Conservation (phyloP, 2,797 vertebrate species). For the Ctenosaura bakeri region DNA sequence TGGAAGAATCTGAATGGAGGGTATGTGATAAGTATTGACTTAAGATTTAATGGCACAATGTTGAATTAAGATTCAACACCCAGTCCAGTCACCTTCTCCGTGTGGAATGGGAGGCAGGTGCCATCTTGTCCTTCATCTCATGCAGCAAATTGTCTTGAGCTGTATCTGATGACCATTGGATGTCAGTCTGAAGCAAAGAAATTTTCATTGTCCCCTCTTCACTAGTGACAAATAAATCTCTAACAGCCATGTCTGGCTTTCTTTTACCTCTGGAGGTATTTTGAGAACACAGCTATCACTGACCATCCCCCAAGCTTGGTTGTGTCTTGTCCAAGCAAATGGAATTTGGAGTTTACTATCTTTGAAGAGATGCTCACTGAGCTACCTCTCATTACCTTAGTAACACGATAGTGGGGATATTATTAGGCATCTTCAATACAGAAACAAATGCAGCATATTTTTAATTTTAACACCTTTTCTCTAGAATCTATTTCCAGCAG, state of each 20-base stretch:
- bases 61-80: neutral
- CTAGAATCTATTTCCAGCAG: slow-evolving; percentile 9
- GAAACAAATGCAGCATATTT: slow-evolving; percentile 21
- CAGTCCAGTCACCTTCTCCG: neutral
- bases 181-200: neutral
- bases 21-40: no score
- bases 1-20: no score
- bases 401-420: neutral
- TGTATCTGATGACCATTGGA: neutral
- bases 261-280: slow-evolving; percentile 15
- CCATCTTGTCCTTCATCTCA: neutral
- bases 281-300: slow-evolving; percentile 3
- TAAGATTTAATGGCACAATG: neutral
- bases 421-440: neutral
- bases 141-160: neutral
- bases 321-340: slow-evolving; percentile 18
- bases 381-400: slow-evolving; percentile 8
- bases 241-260: neutral
- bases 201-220: neutral
- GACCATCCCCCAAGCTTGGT: neutral
- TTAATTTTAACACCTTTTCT: slow-evolving; percentile 11
- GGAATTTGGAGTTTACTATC: neutral
- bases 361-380: neutral
- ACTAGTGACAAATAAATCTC: neutral
- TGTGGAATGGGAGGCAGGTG: neutral